Evolutionary conservation across 2,888 invertebrate genomes (phyloP).

Genomic region (Phalera bucephala): DNA sequence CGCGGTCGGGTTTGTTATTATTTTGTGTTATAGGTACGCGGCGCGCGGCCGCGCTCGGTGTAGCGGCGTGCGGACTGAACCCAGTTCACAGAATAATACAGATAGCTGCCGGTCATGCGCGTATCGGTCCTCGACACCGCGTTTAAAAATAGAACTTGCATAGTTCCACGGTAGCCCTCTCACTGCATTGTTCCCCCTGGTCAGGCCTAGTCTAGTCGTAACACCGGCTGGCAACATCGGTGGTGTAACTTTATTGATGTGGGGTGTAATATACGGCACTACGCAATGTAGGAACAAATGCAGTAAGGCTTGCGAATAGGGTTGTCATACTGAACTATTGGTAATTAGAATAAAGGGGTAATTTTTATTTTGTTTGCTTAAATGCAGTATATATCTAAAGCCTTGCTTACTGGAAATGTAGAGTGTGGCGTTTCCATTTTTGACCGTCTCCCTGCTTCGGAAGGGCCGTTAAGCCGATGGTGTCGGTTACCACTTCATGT

Average conservation of each 20-base stretch:
- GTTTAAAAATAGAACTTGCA: constrained; percentile 63
- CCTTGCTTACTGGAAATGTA: no score
- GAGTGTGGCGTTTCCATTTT: no score
- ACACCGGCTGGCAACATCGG: constrained; percentile 15
- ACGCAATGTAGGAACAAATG: constrained; percentile 5
- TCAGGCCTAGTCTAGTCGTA: constrained; percentile 24
- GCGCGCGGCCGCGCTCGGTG: constrained; percentile 77
- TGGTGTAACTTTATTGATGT: no score
- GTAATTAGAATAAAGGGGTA: neutral
- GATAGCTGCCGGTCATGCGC: constrained; percentile 69
- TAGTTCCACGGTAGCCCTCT: constrained; percentile 38
- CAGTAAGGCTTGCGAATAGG: no score
- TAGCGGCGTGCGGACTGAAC: constrained; percentile 67
- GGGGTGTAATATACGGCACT: no score
- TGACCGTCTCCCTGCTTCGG: no score
- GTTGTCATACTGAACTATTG: neutral
- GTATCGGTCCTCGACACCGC: constrained; percentile 62
- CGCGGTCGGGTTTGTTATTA: constrained; percentile 45
- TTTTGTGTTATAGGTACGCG: constrained; percentile 41
- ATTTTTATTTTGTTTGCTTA: neutral
- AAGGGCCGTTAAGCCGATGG: no score
- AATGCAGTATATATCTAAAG: no score
- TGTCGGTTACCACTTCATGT: no score
- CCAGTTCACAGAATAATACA: constrained; percentile 37
- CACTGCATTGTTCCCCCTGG: constrained; percentile 42